A percentile compares a stretch with the other conserved stretches of the same genome.
Evolutionary conservation across 37 sponge, comb jelly and placozoan genomes (phyloP).

Genomic region (Beroe ovata): DNA sequence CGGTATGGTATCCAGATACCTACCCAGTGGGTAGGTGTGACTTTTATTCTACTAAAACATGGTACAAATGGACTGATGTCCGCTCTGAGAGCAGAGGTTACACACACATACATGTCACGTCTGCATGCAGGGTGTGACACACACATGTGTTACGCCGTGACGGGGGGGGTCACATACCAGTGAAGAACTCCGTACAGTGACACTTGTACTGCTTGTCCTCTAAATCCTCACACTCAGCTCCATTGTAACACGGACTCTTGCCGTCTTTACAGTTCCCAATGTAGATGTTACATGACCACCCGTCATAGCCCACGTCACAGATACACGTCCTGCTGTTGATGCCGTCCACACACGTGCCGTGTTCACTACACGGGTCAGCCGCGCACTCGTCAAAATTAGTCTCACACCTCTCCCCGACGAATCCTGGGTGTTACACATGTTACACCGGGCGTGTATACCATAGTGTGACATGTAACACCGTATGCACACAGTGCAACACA

Average conservation of each 20-base stretch:
- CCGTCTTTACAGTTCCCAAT: slow-evolving; percentile 9
- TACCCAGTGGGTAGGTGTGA: no score
- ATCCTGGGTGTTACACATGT: no score
- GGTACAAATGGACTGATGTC: no score
- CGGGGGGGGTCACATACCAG: no score
- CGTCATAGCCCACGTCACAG: slow-evolving; percentile 20
- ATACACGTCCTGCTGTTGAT: not conserved
- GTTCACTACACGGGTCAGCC: slow-evolving; percentile 2
- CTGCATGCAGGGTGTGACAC: no score
- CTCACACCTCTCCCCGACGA: slow-evolving; percentile 24
- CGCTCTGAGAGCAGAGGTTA: no score
- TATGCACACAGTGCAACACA: no score
- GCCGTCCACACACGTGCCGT: slow-evolving; percentile 49
- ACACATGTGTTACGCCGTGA: no score
- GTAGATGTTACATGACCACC: slow-evolving; percentile 6
- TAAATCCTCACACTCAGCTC: slow-evolving; percentile 51
- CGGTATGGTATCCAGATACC: not conserved
- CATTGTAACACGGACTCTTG: slow-evolving; percentile 26
- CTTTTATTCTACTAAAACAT: no score
- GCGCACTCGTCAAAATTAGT: slow-evolving; percentile 48
- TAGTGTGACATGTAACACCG: no score
- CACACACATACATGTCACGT: no score
- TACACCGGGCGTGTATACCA: no score
- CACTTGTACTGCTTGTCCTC: not conserved
- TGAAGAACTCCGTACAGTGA: slow-evolving; percentile 22